phyloP scores from a whole-genome alignment of 2,113 vertebrate genomes.

The Elachura formosa region DNA sequence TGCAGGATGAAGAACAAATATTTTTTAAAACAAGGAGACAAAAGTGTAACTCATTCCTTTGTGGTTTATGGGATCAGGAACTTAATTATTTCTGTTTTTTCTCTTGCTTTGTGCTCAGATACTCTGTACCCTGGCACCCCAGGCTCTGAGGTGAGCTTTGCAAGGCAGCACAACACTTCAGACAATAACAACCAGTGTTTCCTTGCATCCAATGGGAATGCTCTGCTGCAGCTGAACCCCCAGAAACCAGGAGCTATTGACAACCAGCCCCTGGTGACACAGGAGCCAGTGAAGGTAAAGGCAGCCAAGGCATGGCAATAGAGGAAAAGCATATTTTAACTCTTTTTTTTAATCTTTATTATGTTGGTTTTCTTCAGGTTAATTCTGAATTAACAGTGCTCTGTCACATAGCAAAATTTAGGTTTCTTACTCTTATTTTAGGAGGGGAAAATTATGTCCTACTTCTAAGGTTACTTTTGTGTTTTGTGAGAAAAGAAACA shows the following conservation, averaged over 20 bases:
- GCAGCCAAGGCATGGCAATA: background rate
- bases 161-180: slow-evolving; percentile 86
- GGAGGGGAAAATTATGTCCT: background rate
- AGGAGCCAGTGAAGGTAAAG: slow-evolving; percentile 89
- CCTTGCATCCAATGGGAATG: slow-evolving; percentile 81
- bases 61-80: background rate
- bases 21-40: background rate
- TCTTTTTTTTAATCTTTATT: background rate
- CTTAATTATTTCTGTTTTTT: background rate
- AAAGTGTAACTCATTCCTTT: background rate
- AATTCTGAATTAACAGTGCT: background rate
- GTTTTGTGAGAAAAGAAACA: background rate
- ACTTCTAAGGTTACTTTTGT: background rate
- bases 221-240: slow-evolving; percentile 80
- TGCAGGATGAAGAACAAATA: background rate
- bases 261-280: slow-evolving; percentile 91
- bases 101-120: slow-evolving; percentile 65
- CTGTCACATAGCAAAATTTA: background rate
- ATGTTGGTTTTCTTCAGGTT: background rate
- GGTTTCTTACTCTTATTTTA: background rate
- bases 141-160: slow-evolving; percentile 85
- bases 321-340: background rate
- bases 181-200: slow-evolving; percentile 97
- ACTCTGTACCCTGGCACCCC: slow-evolving; percentile 77
- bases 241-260: slow-evolving; percentile 97